These are phyloP conservation scores for Papilio gigon DNA, from an alignment of 2,888 invertebrate species.

Conservation along the genomic window DNA sequence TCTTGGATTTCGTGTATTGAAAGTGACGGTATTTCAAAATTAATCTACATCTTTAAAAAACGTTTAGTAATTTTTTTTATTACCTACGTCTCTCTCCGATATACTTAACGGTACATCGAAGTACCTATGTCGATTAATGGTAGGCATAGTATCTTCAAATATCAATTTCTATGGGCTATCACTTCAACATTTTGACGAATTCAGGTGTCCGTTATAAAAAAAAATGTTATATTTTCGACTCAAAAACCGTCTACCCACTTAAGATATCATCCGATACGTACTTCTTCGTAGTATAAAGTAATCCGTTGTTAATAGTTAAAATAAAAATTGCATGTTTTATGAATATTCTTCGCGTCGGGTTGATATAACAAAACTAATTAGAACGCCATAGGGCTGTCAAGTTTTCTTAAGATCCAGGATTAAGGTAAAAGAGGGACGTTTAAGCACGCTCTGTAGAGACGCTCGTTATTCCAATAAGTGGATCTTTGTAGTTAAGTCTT, in stretches of 20 bases:
- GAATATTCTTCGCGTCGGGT: not conserved
- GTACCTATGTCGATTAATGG: no score
- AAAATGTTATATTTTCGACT: not conserved
- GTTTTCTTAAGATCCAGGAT: conserved; percentile 48
- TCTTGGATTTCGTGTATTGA: not conserved
- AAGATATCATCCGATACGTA: not conserved
- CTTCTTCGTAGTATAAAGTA: not conserved
- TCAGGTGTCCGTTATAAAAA: no score
- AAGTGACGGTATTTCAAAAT: conserved; percentile 1
- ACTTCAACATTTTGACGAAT: no score
- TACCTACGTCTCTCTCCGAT: no score
- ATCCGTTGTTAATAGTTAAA: not conserved
- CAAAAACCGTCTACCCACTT: not conserved
- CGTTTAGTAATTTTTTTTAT: no score
- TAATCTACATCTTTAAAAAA: no score
- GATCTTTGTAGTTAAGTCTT: conserved; percentile 28
- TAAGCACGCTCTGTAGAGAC: conserved; percentile 37
- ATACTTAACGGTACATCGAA: no score
- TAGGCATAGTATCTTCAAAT: no score
- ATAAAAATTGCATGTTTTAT: not conserved
- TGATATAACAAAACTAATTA: conserved; percentile 17
- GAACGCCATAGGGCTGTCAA: not conserved
- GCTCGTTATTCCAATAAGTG: conserved; percentile 39
- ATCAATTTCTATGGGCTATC: no score
- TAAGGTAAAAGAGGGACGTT: conserved; percentile 53